phyloP scores from a whole-genome alignment of 2,797 vertebrate species.

The Darevskia mixta region DNA sequence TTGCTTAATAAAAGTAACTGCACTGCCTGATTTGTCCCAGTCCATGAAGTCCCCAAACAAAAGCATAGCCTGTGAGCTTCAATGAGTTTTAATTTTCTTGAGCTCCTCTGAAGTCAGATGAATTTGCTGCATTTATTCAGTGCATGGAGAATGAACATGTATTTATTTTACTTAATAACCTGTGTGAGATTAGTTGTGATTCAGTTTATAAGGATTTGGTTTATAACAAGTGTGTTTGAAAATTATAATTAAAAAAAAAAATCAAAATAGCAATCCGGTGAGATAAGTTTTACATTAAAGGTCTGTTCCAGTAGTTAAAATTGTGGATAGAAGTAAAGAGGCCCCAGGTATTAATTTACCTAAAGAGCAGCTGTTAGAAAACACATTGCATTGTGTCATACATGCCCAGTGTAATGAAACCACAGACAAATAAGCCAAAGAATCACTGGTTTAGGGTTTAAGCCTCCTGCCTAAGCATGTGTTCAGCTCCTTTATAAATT shows the following conservation, averaged over 20 bases:
- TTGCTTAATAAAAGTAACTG: background rate
- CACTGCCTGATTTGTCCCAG: conserved; percentile 3
- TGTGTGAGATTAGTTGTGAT: conserved; percentile 75
- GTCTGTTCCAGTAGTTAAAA: conserved; percentile 73
- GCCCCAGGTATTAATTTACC: conserved; percentile 81
- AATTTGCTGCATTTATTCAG: conserved; percentile 51
- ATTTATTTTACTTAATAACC: conserved; percentile 72
- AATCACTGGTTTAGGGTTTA: conserved; percentile 38
- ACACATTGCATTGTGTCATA: conserved; percentile 67
- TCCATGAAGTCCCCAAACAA: conserved; percentile 25
- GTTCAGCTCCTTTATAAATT: conserved; percentile 55
- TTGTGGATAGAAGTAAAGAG: conserved; percentile 72
- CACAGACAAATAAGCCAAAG: conserved; percentile 34
- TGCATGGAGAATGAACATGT: conserved; percentile 43
- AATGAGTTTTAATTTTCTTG: conserved; percentile 35
- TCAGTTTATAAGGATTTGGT: conserved; percentile 62
- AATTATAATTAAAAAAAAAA: conserved; percentile 47
- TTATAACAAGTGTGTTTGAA: conserved; percentile 72
- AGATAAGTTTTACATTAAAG: conserved; percentile 78
- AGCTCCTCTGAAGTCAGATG: conserved; percentile 24
- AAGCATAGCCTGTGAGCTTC: background rate
- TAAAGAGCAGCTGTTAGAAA: conserved; percentile 76
- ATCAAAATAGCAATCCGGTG: conserved; percentile 77
- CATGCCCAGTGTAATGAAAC: conserved; percentile 60
- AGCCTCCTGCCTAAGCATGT: background rate